Percentiles rank a stretch among this genome's conserved stretches.
Conservation (phyloP, 2,113 vertebrate genomes). For the Acanthisitta chloris region DNA sequence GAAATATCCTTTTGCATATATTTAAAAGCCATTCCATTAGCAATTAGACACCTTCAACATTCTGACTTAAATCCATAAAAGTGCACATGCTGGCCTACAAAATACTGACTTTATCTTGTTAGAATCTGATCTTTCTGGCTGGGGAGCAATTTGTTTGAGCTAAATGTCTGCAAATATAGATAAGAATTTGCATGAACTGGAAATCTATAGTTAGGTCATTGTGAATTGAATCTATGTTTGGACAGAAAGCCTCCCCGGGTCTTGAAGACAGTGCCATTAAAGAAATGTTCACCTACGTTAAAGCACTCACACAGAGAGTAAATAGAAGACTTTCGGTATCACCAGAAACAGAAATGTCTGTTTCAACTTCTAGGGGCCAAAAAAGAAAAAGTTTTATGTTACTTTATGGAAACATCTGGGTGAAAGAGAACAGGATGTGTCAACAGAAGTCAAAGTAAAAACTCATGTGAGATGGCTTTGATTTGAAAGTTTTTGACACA, state of each 20-base stretch:
- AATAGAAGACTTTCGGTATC: neutral
- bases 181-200: neutral
- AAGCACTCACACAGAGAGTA: neutral
- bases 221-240: neutral
- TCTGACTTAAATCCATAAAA: neutral
- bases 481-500: neutral
- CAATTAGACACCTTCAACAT: neutral
- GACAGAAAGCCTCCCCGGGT: neutral
- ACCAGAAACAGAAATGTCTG: neutral
- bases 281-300: neutral
- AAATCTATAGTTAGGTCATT: neutral
- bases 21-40: neutral
- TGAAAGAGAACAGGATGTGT: neutral
- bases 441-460: slow-evolving; percentile 37
- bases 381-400: neutral
- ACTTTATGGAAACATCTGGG: slow-evolving; percentile 19
- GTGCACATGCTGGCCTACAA: neutral
- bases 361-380: neutral
- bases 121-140: neutral
- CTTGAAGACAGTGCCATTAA: neutral
- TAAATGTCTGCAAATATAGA: neutral
- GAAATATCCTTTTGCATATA: neutral
- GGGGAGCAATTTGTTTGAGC: neutral
- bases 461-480: neutral
- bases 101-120: neutral